Percentiles rank a stretch among this genome's conserved stretches.
Evolutionary conservation across 1,140 invertebrate genomes (phyloP).

Genomic region (Bombus vancouverensis): DNA sequence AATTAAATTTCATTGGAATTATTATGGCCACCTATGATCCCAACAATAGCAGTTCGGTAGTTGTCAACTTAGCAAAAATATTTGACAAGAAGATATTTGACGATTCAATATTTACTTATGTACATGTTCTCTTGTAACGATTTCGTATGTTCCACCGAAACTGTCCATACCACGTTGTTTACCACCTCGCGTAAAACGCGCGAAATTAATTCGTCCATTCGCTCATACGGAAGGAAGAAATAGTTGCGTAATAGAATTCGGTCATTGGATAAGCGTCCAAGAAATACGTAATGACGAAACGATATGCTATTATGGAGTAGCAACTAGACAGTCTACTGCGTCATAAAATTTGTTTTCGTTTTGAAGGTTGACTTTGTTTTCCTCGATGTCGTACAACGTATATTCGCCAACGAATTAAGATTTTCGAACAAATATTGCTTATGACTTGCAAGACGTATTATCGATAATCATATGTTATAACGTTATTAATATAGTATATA

Average conservation of each 20-base stretch:
- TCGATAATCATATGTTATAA: too few species aligned
- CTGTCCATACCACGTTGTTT: rapidly evolving
- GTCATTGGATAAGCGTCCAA: neutral
- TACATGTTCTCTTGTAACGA: neutral
- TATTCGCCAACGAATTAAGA: neutral
- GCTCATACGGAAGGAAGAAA: too few species aligned
- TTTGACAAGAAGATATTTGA: too few species aligned
- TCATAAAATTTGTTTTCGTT: neutral
- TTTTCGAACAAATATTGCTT: neutral
- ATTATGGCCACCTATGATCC: too few species aligned
- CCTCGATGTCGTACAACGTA: neutral
- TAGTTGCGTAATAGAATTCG: neutral
- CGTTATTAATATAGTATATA: too few species aligned
- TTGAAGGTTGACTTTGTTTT: slow-evolving; percentile 34
- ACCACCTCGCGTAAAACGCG: neutral
- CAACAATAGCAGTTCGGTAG: too few species aligned
- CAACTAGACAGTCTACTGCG: neutral
- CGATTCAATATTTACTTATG: neutral
- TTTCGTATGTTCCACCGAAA: neutral
- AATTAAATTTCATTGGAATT: neutral
- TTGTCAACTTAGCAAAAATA: too few species aligned
- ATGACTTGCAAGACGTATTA: neutral
- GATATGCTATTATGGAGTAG: neutral
- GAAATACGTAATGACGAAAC: neutral
- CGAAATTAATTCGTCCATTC: neutral